Evolutionary conservation across 2,797 vertebrate genomes (phyloP).

Genomic region (Okamejei kenojei): DNA sequence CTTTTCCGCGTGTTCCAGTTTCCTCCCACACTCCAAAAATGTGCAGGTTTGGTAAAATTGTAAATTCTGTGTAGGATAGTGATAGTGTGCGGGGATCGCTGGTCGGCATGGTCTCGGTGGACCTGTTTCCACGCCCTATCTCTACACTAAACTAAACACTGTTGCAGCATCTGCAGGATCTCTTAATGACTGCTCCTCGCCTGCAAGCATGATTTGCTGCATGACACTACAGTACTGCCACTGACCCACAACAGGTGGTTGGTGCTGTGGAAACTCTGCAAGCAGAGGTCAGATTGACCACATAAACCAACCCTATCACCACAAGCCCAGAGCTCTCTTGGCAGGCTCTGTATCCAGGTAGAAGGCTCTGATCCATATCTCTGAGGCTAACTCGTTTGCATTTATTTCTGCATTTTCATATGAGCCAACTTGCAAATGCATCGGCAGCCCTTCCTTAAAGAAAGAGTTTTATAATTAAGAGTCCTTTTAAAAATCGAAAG

Average conservation of each 20-base stretch:
- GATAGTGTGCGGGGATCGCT: too few species aligned
- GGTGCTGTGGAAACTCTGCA: not conserved
- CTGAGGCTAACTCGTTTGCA: not conserved
- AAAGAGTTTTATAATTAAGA: not conserved
- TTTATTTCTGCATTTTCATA: not conserved
- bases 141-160: too few species aligned
- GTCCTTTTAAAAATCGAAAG: not conserved
- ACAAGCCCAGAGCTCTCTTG: not conserved
- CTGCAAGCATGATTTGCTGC: not conserved
- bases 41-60: too few species aligned
- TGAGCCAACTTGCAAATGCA: not conserved
- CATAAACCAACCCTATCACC: not conserved
- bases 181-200: too few species aligned
- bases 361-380: not conserved
- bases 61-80: too few species aligned
- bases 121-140: too few species aligned
- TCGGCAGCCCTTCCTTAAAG: not conserved
- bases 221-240: not conserved
- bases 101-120: too few species aligned
- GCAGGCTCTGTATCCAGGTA: not conserved
- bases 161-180: not conserved
- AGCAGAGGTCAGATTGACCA: constrained; percentile 4
- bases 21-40: too few species aligned
- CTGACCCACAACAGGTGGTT: not conserved
- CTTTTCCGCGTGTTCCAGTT: too few species aligned